Evolutionary conservation across 2,797 vertebrate species (phyloP).

Genomic region (Chelmon rostratus): DNA sequence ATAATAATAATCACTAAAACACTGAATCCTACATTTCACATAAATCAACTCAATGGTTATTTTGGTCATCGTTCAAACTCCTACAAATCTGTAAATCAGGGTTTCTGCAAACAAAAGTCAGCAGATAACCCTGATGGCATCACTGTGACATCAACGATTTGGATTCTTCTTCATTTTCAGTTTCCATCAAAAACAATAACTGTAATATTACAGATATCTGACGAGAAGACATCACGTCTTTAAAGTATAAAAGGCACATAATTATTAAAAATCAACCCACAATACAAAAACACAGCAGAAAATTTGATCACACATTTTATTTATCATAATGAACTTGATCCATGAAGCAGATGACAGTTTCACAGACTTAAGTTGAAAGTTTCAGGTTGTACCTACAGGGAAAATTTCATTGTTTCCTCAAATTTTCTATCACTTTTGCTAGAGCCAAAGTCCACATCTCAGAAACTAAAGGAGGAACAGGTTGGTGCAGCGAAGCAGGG

Average conservation of each 20-base stretch:
- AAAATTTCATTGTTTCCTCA: neutral
- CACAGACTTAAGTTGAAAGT: neutral
- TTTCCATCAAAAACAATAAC: neutral
- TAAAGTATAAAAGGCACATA: neutral
- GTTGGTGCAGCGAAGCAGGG: slow-evolving; percentile 6
- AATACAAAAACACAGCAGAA: no score
- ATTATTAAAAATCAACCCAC: neutral
- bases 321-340: neutral
- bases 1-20: neutral
- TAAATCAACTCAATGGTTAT: no score
- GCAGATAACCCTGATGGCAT: no score
- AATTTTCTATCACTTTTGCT: neutral
- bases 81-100: no score
- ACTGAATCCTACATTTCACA: no score
- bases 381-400: neutral
- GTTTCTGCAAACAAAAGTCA: no score
- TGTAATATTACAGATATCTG: no score
- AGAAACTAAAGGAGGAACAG: slow-evolving; percentile 3
- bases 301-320: neutral
- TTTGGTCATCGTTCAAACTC: no score
- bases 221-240: neutral
- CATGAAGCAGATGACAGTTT: neutral
- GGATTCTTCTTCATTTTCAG: neutral
- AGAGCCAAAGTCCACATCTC: neutral
- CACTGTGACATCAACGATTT: neutral